These are phyloP conservation scores for Fragum whitleyi DNA, from an alignment of 2,888 invertebrate species.

Conservation along the genomic window DNA sequence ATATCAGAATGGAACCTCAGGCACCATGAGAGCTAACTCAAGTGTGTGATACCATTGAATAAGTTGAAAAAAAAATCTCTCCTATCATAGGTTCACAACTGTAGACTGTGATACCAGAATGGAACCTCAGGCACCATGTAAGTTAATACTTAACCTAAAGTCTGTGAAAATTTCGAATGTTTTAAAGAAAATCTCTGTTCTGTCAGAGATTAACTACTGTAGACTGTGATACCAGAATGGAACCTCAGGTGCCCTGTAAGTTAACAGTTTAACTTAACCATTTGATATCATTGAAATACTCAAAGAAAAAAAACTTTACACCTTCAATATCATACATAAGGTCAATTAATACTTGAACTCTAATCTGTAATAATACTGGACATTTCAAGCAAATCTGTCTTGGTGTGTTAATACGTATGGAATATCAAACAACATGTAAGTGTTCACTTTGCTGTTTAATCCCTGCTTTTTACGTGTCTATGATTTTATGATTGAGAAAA, in stretches of 20 bases:
- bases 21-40: conserved; percentile 41
- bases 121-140: conserved; percentile 72
- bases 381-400: conserved; percentile 61
- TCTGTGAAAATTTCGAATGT: conserved; percentile 42
- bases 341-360: conserved; percentile 33
- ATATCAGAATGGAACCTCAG: conserved; percentile 65
- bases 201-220: conserved; percentile 69
- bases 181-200: conserved; percentile 59
- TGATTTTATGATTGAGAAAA: too few relatives aligned
- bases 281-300: conserved; percentile 66
- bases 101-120: conserved; percentile 67
- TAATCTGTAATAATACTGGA: conserved; percentile 8
- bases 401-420: too few relatives aligned
- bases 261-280: background rate
- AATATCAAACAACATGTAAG: conserved; percentile 73
- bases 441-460: too few relatives aligned
- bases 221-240: conserved; percentile 64
- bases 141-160: too few relatives aligned
- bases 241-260: conserved; percentile 63
- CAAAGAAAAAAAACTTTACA: conserved; percentile 37
- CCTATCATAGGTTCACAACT: conserved; percentile 65
- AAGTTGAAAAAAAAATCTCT: conserved; percentile 37
- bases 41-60: conserved; percentile 61
- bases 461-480: too few relatives aligned
- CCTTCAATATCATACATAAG: conserved; percentile 68